Percentiles rank a stretch among this genome's conserved stretches.
These are phyloP conservation scores for Carposina sasakii DNA, from an alignment of 1,140 invertebrate species.

Conservation along the genomic window DNA sequence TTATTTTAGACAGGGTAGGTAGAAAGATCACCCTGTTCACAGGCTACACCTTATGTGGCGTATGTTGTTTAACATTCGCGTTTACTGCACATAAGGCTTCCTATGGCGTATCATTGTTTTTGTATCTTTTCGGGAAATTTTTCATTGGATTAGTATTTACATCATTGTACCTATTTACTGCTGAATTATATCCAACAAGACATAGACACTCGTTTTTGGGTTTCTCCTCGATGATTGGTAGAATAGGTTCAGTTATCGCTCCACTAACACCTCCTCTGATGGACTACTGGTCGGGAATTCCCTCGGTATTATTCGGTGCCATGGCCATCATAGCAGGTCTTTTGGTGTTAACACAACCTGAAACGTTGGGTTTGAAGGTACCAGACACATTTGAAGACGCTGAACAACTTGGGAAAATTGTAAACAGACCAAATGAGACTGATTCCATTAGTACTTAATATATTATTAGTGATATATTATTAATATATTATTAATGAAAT, in stretches of 20 bases:
- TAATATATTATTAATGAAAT: too few species aligned
- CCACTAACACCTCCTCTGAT: conserved; percentile 76
- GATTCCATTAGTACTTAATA: too few species aligned
- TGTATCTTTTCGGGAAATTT: conserved; percentile 54
- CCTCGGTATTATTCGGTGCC: conserved; percentile 78
- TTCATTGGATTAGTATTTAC: conserved; percentile 72
- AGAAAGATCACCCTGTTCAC: conserved; percentile 37
- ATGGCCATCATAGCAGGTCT: conserved; percentile 75
- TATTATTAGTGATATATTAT: too few species aligned
- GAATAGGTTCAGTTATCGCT: conserved; percentile 81
- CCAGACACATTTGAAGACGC: conserved; percentile 83
- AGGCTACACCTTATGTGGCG: conserved; percentile 1
- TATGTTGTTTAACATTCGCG: conserved; percentile 43
- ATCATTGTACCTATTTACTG: conserved; percentile 80
- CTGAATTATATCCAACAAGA: conserved; percentile 82
- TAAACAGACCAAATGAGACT: too few species aligned
- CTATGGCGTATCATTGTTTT: conserved; percentile 39
- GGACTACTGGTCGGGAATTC: conserved; percentile 67
- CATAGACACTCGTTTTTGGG: conserved; percentile 78
- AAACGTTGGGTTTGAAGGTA: conserved; percentile 78
- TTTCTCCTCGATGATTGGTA: conserved; percentile 83
- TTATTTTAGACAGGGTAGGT: conserved; percentile 74
- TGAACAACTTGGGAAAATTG: conserved; percentile 70
- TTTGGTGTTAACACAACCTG: conserved; percentile 78
- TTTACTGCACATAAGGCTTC: conserved; percentile 42